A percentile compares a stretch with the other conserved stretches of the same genome.
Conservation (phyloP, 2,888 invertebrate species). For the Troides helena region DNA sequence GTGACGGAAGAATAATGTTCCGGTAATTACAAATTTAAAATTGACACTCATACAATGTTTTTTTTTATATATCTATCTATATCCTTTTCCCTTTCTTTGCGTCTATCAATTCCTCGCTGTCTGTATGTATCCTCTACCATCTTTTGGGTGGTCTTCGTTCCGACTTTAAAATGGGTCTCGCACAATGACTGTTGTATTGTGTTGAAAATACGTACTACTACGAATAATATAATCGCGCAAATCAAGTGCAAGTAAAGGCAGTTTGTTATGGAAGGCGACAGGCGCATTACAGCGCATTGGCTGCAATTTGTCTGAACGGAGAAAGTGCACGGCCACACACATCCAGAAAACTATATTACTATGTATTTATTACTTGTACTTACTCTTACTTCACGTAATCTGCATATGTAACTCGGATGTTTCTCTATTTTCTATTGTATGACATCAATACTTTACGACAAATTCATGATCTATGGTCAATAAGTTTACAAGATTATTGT, state of each 20-base stretch:
- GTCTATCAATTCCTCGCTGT: too few relatives aligned
- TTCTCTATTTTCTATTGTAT: conserved; percentile 11
- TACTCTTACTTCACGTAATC: conserved; percentile 12
- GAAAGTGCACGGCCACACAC: conserved; percentile 28
- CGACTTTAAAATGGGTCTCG: too few relatives aligned
- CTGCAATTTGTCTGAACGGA: conserved; percentile 40
- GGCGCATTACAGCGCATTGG: conserved; percentile 45
- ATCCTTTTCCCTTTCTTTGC: too few relatives aligned
- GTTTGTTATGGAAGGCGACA: conserved; percentile 30
- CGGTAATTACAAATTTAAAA: too few relatives aligned
- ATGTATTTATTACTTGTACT: conserved; percentile 22
- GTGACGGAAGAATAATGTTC: too few relatives aligned
- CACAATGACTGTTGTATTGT: too few relatives aligned
- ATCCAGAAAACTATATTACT: conserved; percentile 21
- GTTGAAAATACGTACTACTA: neutral
- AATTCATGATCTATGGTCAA: neutral
- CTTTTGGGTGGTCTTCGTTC: too few relatives aligned
- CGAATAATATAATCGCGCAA: neutral
- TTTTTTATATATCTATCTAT: too few relatives aligned
- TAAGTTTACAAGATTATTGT: neutral
- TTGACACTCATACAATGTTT: too few relatives aligned
- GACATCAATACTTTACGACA: neutral
- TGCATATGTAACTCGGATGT: conserved; percentile 6
- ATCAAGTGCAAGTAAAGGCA: conserved; percentile 13
- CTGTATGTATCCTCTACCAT: too few relatives aligned